These are phyloP conservation scores for Lycaena phlaeas DNA, from an alignment of 2,888 invertebrate species.

Conservation along the genomic window DNA sequence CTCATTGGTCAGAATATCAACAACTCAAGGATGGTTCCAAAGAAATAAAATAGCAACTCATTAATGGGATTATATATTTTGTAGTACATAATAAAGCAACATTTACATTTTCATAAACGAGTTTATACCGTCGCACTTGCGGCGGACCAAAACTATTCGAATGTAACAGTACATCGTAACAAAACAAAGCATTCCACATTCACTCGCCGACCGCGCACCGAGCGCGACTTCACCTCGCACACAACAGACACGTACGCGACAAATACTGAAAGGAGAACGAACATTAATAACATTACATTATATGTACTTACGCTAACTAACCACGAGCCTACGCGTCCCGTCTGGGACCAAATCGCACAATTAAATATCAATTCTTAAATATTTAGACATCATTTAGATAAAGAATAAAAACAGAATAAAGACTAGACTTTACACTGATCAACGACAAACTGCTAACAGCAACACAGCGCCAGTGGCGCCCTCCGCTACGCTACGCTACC, in stretches of 20 bases:
- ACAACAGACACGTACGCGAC: conserved; percentile 62
- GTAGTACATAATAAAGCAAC: conserved; percentile 73
- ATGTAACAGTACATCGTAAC: conserved; percentile 68
- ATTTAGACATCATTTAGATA: conserved; percentile 61
- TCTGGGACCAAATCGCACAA: no score
- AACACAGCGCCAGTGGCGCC: conserved; percentile 46
- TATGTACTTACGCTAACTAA: conserved; percentile 70
- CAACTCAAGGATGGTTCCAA: no score
- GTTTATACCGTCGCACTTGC: conserved; percentile 44
- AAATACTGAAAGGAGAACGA: conserved; percentile 70
- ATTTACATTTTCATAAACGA: conserved; percentile 70
- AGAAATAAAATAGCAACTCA: conserved; percentile 43
- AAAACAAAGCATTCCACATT: conserved; percentile 38
- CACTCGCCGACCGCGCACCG: conserved; percentile 27
- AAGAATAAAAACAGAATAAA: conserved; percentile 70
- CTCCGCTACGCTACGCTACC: conserved; percentile 10
- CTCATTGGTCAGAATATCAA: no score
- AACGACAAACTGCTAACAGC: conserved; percentile 66
- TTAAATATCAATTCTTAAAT: conserved; percentile 69
- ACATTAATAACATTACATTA: conserved; percentile 69
- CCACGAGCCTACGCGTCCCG: conserved; percentile 60
- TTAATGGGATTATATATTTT: conserved; percentile 72
- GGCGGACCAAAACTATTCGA: conserved; percentile 61
- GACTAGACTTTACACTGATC: conserved; percentile 74
- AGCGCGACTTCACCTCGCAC: conserved; percentile 41